Conservation (phyloP, 2,797 vertebrate species). For the Tachyglossus aculeatus region DNA sequence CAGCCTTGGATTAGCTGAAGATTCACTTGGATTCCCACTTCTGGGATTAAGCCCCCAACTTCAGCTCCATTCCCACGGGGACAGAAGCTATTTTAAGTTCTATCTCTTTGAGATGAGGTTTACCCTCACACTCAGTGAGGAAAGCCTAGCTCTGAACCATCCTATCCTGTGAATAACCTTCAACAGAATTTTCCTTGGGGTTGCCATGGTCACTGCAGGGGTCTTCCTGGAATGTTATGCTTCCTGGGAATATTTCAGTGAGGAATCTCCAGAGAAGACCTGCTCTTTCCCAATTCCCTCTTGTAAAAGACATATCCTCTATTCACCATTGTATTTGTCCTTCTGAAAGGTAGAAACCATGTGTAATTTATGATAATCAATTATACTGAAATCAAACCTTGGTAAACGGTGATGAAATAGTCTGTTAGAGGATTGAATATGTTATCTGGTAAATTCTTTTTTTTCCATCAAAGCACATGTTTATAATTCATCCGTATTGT, state of each 20-base stretch:
- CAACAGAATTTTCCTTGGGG: background rate
- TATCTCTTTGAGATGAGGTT: constrained; percentile 2
- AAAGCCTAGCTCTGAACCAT: background rate
- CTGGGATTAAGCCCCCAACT: background rate
- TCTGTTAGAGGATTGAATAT: constrained; percentile 28
- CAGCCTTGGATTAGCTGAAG: background rate
- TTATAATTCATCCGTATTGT: constrained; percentile 57
- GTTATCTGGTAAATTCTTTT: constrained; percentile 30
- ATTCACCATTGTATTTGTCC: constrained; percentile 8
- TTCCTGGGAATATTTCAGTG: constrained; percentile 6
- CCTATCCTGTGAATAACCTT: background rate
- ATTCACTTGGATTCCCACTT: background rate
- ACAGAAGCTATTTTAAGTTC: constrained; percentile 12
- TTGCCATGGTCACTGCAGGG: constrained; percentile 35
- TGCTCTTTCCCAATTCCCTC: constrained; percentile 2
- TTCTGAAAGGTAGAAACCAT: constrained; percentile 20
- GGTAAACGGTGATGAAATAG: constrained; percentile 43
- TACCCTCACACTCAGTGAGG: background rate
- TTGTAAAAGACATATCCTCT: background rate
- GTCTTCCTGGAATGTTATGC: constrained; percentile 4
- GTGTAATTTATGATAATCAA: constrained; percentile 28
- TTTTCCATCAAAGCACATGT: constrained; percentile 47
- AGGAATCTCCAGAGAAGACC: constrained; percentile 8
- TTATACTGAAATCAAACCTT: constrained; percentile 26
- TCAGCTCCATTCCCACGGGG: background rate